Evolutionary conservation across 2,888 invertebrate species (phyloP), one percentile per base, ranked within the genome.

Genomic region (Octodonta nipae): DNA sequence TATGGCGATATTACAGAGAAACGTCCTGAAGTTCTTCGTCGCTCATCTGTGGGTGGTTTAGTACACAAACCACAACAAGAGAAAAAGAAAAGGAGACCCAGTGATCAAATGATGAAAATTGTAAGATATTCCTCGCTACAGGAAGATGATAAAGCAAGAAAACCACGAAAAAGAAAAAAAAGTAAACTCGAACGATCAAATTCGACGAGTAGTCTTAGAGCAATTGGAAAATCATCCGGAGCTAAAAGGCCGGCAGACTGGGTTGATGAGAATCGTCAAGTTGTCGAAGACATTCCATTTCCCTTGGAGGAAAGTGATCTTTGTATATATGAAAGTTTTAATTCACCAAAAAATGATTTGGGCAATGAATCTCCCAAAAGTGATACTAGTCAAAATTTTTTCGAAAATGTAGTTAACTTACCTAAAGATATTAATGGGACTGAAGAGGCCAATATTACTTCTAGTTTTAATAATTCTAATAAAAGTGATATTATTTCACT

Each of bases 81-180:
- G 7, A 70, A 77, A 32, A 69, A 70, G 44, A 70, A 76, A 15
- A 55, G 71, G 12, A 64, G 86, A 29, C 83, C 84, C 0, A 85
- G 84, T 50, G 84, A 84, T 47, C 78, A 78, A 50, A 77, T 75
- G 1, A 16, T 77, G 51, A 67, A 67, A 37, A n/a, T 74, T 36
- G 65, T 50, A 4, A 32, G 49, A 8, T 46, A 45, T 16, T 44
- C 46, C 4, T 35, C 46, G 16, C 27, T 41, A 5, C 34, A 36
- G 12, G 41, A 45, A 3, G 46, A 45, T 13, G 35, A 37, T 13
- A 41, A 35, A 11, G 12, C 27, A 4, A 40, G 35, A 11, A 43
- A 42, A 14, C 38, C 37, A 22, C 22, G 22, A 46, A 43, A 26
- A 41, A 40, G 33, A 47, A 39, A 22, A 39, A 38, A 28, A 39